A percentile compares a stretch with the other conserved stretches of the same genome.
These are phyloP conservation scores for Acromyrmex echinatior DNA, from an alignment of 1,140 invertebrate genomes.

Conservation along the genomic window DNA sequence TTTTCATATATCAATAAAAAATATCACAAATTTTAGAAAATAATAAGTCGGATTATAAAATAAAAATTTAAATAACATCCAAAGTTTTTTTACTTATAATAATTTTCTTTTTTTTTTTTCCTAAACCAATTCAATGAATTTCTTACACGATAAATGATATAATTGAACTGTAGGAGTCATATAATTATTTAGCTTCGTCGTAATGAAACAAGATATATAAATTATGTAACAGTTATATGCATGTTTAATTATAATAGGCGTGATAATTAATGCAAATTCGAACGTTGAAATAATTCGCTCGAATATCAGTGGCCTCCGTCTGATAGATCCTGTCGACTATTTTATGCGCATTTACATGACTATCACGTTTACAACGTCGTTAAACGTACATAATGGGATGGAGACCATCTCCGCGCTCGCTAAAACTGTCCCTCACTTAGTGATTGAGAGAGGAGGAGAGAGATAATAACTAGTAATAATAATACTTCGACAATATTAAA, in stretches of 20 bases:
- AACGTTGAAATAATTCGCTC: constrained; percentile 38
- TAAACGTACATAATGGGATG: constrained; percentile 14
- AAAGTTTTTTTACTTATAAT: not conserved
- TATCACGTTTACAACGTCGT: constrained; percentile 33
- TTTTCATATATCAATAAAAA: not conserved
- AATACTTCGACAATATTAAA: constrained; percentile 47
- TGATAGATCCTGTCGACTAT: constrained; percentile 19
- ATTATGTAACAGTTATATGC: too few species aligned
- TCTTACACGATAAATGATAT: not conserved
- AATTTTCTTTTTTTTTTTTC: not conserved
- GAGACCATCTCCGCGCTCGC: not conserved
- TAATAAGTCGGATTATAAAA: not conserved
- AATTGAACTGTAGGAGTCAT: not conserved
- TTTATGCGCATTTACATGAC: constrained; percentile 29
- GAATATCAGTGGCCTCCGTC: constrained; percentile 3
- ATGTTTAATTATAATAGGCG: not conserved
- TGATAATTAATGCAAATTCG: not conserved
- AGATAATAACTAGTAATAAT: constrained; percentile 49
- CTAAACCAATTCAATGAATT: not conserved
- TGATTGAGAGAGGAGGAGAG: constrained; percentile 17
- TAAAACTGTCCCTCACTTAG: constrained; percentile 16
- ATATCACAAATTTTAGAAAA: not conserved
- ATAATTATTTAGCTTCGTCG: not conserved
- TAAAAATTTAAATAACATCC: not conserved
- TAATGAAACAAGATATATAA: not conserved